Percentiles rank a stretch among this genome's conserved stretches.
These are phyloP conservation scores for Aleiodes testaceus DNA, from an alignment of 2,888 invertebrate genomes.

Conservation along the genomic window DNA sequence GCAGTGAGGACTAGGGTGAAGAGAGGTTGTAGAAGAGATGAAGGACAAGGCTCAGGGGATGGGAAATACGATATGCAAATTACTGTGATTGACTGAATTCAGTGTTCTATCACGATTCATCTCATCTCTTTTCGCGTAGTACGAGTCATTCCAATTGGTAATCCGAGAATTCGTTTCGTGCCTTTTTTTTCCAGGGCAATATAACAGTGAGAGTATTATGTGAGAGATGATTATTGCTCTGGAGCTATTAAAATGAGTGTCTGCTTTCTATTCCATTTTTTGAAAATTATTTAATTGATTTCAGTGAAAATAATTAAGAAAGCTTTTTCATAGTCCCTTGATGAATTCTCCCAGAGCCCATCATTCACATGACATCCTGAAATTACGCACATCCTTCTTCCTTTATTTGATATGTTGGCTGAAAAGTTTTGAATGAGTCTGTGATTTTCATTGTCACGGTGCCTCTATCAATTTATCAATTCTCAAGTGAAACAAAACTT, in stretches of 20 bases:
- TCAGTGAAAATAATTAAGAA: background rate
- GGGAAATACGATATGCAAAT: constrained; percentile 60
- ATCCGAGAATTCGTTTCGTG: too few species aligned
- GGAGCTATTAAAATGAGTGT: too few species aligned
- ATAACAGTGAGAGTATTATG: background rate
- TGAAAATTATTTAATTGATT: too few species aligned
- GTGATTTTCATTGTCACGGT: constrained; percentile 5
- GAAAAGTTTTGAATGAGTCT: too few species aligned
- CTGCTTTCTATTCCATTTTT: too few species aligned
- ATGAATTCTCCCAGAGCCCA: too few species aligned
- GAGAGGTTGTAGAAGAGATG: constrained; percentile 20
- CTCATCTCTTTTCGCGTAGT: background rate
- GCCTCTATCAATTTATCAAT: constrained; percentile 15
- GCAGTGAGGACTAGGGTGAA: background rate
- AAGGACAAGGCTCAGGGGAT: constrained; percentile 44
- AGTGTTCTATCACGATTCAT: constrained; percentile 38
- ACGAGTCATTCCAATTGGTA: constrained; percentile 1
- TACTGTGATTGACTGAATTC: constrained; percentile 63
- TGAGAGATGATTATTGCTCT: too few species aligned
- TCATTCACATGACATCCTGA: too few species aligned
- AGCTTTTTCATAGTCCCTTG: background rate
- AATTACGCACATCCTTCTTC: too few species aligned
- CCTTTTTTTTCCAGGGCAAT: background rate
- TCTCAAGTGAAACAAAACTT: constrained; percentile 15
- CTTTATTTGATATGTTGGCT: too few species aligned